Conservation (phyloP, 1,140 invertebrate species). For the Caenorhabditis tropicalis region DNA sequence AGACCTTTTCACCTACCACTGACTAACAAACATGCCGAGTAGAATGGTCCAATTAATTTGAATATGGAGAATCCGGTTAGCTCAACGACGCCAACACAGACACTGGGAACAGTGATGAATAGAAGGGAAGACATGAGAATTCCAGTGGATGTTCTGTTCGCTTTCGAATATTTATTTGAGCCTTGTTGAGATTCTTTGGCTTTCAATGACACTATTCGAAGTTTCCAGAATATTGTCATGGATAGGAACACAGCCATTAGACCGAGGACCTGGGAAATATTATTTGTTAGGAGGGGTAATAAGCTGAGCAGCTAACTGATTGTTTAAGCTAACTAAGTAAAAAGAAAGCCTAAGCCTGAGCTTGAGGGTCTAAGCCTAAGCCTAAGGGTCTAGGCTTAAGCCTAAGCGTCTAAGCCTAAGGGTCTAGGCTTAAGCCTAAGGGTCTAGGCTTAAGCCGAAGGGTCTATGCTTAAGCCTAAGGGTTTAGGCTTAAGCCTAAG, state of each 20-base stretch:
- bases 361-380: too few relatives aligned
- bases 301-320: too few relatives aligned
- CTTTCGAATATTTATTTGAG: background rate
- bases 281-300: too few relatives aligned
- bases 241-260: constrained; percentile 16
- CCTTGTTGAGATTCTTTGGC: background rate
- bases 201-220: background rate
- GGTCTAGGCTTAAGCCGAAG: too few relatives aligned
- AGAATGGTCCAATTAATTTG: constrained; percentile 23
- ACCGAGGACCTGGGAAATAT: constrained; percentile 26
- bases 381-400: too few relatives aligned
- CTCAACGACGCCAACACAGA: constrained; percentile 1
- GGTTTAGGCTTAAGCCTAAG: too few relatives aligned
- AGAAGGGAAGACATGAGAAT: background rate
- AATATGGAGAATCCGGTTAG: constrained; percentile 26
- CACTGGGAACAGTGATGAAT: constrained; percentile 14
- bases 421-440: too few relatives aligned
- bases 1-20: background rate
- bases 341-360: too few relatives aligned
- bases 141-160: background rate
- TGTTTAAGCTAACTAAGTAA: too few relatives aligned
- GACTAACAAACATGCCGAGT: background rate
- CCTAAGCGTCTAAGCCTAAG: too few relatives aligned
- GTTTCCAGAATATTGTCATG: background rate
- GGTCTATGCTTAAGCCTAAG: too few relatives aligned